A percentile compares a stretch with the other conserved stretches of the same genome.
These are phyloP conservation scores for Adela reaumurella DNA, from an alignment of 2,888 invertebrate species.

Conservation along the genomic window DNA sequence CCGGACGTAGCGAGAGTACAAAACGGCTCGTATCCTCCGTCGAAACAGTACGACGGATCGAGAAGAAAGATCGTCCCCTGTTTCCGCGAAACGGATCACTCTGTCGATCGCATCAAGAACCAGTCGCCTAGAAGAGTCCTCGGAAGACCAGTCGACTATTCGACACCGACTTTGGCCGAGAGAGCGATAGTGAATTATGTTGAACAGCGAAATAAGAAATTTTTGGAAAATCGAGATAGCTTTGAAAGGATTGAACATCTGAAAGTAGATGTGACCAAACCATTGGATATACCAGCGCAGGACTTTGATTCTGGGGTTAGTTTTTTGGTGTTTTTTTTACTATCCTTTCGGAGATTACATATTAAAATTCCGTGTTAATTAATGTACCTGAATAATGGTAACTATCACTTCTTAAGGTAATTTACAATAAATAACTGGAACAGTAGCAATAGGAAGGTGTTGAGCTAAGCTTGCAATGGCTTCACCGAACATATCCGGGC, in stretches of 20 bases:
- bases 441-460: too few relatives aligned
- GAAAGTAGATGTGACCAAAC: neutral
- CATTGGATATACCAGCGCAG: constrained; percentile 20
- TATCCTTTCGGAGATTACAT: neutral
- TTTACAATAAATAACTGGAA: too few relatives aligned
- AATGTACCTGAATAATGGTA: too few relatives aligned
- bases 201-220: constrained; percentile 14
- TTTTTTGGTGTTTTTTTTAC: constrained; percentile 1
- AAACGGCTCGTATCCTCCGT: neutral
- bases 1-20: constrained; percentile 30
- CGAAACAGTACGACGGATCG: neutral
- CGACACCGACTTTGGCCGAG: constrained; percentile 10
- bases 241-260: neutral
- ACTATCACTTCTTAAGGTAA: too few relatives aligned
- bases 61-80: constrained; percentile 25
- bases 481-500: too few relatives aligned
- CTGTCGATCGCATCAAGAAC: neutral
- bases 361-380: too few relatives aligned
- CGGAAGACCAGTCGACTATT: neutral
- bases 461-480: too few relatives aligned
- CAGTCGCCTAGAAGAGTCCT: neutral
- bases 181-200: constrained; percentile 20
- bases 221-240: constrained; percentile 5
- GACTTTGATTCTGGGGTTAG: constrained; percentile 32
- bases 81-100: constrained; percentile 16